phyloP scores from a whole-genome alignment of 2,113 vertebrate species.

The Notarius lentiginosus region DNA sequence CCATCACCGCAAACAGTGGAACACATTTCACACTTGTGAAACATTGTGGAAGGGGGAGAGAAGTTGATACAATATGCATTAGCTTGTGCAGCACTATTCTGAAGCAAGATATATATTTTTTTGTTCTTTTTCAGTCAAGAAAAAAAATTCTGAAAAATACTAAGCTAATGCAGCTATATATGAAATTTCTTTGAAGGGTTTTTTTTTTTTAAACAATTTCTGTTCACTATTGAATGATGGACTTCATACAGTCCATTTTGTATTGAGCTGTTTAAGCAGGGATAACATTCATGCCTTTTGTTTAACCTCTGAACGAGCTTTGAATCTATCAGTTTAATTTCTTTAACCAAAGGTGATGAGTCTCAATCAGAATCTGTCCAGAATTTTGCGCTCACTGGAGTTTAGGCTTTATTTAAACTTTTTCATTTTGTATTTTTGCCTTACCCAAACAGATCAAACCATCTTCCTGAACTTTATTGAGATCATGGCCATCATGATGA shows the following conservation, averaged over 20 bases:
- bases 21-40: constrained; percentile 40
- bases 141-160: background rate
- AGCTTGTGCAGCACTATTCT: constrained; percentile 62
- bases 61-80: constrained; percentile 50
- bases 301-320: constrained; percentile 44
- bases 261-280: constrained; percentile 29
- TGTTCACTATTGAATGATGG: constrained; percentile 39
- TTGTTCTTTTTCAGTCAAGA: background rate
- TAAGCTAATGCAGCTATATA: background rate
- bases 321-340: constrained; percentile 53
- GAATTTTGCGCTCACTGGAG: constrained; percentile 24
- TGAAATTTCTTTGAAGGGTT: constrained; percentile 38
- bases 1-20: constrained; percentile 47
- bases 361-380: background rate
- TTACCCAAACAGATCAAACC: constrained; percentile 23
- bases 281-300: background rate
- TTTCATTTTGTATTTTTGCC: background rate
- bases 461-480: background rate
- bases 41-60: constrained; percentile 21
- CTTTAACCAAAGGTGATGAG: constrained; percentile 58
- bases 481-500: constrained; percentile 1
- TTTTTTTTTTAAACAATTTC: constrained; percentile 44
- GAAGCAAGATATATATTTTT: constrained; percentile 31
- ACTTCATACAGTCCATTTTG: constrained; percentile 53
- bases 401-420: constrained; percentile 35